Base-by-base conservation (phyloP, 2,888 invertebrate genomes). In the Melinaea marsaeus region DNA sequence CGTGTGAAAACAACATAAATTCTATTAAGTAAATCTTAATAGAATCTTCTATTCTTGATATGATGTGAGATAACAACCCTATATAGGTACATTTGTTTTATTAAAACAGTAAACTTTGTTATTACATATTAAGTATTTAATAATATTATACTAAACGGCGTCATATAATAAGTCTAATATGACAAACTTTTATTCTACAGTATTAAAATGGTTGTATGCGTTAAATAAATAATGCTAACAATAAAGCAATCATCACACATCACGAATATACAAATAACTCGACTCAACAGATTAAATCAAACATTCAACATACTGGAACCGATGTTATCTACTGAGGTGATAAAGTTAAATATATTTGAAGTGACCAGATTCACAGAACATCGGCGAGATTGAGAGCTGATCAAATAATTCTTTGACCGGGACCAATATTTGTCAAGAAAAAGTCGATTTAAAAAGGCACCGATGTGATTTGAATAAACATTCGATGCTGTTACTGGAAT, bases 401-500 rank as follows among this genome's bases (percentile, higher is more conserved):
- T 80, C 81, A 84, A 85, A 84, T 80, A 85, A 81, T 74, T 75
- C 77, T 84, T 79, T 81, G 77, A 78, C 80, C 77, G 77, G 73
- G 70, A 79, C 74, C 75, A 83, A 86, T 83, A 82, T 84, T 83
- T 80, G 79, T 74, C 68, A 69, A 74, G 70, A 79, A 78, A 79
- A 78, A 79, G 64, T 75, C 73, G 75, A 78, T 75, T 72, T 70
- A 70, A 71, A 48, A 77, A 76, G 73, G 74, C 73, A 66, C 72
- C 78, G 74, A 79, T 78, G 79, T 80, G 84, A 83, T 85, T 84
- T 79, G 77, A 85, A 81, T 81, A 81, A 83, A 82, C 79, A 81
- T 79, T 72, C 70, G 64, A 72, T 70, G 68, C 73, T 69, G 70
- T 69, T 73, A 78, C 75, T 70, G 72, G 69, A 77, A 73, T 73